Evolutionary conservation across 1,140 invertebrate species (phyloP).

Genomic region (Amyelois transitella): DNA sequence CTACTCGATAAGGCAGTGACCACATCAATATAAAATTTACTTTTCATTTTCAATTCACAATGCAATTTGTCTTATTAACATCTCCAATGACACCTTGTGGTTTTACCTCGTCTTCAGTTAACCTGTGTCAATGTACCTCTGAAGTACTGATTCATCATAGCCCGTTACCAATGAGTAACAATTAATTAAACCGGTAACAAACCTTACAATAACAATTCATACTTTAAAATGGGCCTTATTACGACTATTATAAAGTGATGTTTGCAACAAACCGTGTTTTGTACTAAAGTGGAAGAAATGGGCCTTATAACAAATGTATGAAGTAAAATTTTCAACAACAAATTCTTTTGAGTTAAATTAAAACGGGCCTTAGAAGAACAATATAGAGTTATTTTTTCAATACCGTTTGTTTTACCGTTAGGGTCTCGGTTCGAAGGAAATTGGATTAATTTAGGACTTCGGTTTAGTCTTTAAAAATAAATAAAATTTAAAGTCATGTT

Average conservation of each 20-base stretch:
- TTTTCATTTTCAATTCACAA: too few species aligned
- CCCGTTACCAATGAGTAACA: constrained; percentile 59
- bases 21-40: too few species aligned
- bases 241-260: constrained; percentile 24
- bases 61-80: too few species aligned
- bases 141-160: constrained; percentile 48
- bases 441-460: constrained; percentile 49
- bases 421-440: constrained; percentile 32
- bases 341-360: neutral
- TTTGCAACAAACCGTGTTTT: too few species aligned
- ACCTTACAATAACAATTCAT: constrained; percentile 36
- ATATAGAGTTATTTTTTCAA: neutral
- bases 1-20: too few species aligned
- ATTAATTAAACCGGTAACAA: constrained; percentile 57
- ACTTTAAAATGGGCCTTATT: constrained; percentile 21
- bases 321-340: too few species aligned
- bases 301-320: too few species aligned
- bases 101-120: too few species aligned
- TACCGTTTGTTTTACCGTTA: constrained; percentile 31
- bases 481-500: neutral
- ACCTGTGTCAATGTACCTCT: too few species aligned
- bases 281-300: too few species aligned
- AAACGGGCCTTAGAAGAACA: neutral
- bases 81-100: too few species aligned
- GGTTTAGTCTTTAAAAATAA: constrained; percentile 23